phyloP scores from a whole-genome alignment of 2,797 vertebrate species.

The Pseudochirops corinnae region DNA sequence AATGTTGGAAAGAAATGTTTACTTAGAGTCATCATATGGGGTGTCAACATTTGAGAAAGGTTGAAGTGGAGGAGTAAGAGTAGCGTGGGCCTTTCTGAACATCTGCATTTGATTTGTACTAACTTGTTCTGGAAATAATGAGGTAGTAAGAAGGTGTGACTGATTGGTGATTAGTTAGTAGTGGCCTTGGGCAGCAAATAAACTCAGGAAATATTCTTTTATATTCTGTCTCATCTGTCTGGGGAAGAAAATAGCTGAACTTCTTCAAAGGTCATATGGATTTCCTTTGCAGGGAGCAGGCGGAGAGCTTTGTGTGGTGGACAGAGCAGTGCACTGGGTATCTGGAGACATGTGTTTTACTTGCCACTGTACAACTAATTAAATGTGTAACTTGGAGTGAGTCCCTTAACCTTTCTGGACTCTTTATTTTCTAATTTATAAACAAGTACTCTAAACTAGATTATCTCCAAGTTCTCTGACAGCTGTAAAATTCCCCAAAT shows the following conservation, averaged over 20 bases:
- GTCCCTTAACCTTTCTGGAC: conserved; percentile 1
- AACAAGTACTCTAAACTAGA: background rate
- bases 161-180: conserved; percentile 21
- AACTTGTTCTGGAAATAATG: conserved; percentile 1
- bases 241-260: conserved; percentile 19
- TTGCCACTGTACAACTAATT: conserved; percentile 14
- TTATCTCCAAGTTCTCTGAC: background rate
- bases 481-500: background rate
- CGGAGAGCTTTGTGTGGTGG: background rate
- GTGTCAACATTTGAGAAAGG: conserved; percentile 48
- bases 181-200: conserved; percentile 1
- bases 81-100: background rate
- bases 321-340: background rate
- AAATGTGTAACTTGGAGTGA: background rate
- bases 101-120: conserved; percentile 41
- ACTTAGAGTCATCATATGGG: conserved; percentile 10
- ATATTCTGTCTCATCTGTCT: conserved; percentile 11
- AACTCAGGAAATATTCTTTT: conserved; percentile 25
- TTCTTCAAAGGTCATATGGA: background rate
- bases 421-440: conserved; percentile 24
- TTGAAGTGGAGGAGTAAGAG: conserved; percentile 24
- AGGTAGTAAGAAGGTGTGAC: conserved; percentile 19
- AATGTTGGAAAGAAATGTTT: conserved; percentile 50
- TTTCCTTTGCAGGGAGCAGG: conserved; percentile 30
- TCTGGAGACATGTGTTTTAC: background rate